Base-by-base conservation (phyloP, 2,797 vertebrate species). In the Aphelocoma californica region DNA sequence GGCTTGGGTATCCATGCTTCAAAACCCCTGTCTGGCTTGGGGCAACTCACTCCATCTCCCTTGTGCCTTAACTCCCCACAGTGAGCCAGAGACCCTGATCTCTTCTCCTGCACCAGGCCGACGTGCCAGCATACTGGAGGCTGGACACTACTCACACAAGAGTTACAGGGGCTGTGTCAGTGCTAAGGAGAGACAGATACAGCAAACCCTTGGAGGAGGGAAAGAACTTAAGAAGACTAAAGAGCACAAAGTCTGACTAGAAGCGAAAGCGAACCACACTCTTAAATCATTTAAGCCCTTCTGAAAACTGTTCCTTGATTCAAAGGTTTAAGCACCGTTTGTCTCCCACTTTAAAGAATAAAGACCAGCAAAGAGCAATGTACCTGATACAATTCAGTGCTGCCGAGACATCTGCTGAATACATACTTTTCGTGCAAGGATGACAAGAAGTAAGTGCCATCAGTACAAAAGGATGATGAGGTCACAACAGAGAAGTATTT, bases 281-380 rank as follows among this genome's bases (percentile, higher is more conserved):
- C 54, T 64, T 91, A 85, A 95, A 94, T 95, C 81, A 92, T 69
- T 92, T 58, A 70, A 81, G 70, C 36, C 34, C 51, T 72, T 71
- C 62, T 34, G 62, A 81, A 93, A 91, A 88, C 29, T 12, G 21
- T 34, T 62, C 57, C 73, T 83, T 60, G 56, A 93, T 77, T 69
- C 57, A 60, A 73, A 90, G 73, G 73, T 75, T 94, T 86, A 86
- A 88, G 85, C 50, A 42, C 8, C 2, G 0, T 84, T 96, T 90
- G 74, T 83, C 70, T 72, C 34, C 12, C 32, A 23, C 64, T 81
- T 75, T 36, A 77, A 75, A 86, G 57, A 83, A 89, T 54, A 53
- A 92, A 91, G 57, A 57, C 45, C 18, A 71, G 47, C 50, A 50
- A 90, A 80, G 86, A 73, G 67, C 78, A 91, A 65, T 14, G 40